Conservation (phyloP, 2,797 vertebrate genomes). For the Spinus pinus region DNA sequence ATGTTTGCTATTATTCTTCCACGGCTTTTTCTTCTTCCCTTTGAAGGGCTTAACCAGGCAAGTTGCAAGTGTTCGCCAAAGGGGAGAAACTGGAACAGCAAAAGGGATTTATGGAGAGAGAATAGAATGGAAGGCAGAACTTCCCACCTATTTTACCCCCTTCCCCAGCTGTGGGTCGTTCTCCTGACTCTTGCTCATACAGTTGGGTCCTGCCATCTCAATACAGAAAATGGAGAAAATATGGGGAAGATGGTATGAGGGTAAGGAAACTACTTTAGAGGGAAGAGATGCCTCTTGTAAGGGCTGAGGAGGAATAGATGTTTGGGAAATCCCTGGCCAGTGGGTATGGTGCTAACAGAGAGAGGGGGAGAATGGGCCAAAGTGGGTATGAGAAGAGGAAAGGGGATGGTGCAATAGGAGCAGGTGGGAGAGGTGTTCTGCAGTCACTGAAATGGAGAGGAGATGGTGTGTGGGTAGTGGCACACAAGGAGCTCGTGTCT, state of each 20-base stretch:
- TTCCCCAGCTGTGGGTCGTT: neutral
- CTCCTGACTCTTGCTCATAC: neutral
- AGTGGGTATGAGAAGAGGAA: neutral
- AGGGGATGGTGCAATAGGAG: neutral
- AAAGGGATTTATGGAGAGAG: neutral
- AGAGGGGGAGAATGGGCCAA: neutral
- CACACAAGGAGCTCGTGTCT: fast-evolving
- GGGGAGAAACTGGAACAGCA: neutral
- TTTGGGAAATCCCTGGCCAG: neutral
- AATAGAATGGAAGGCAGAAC: neutral
- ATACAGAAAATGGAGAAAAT: neutral
- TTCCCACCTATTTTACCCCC: neutral
- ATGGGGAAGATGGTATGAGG: neutral
- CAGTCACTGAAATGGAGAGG: neutral
- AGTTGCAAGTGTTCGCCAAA: neutral
- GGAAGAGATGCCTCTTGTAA: neutral
- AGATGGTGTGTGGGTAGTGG: neutral
- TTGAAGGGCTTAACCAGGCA: neutral
- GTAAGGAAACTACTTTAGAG: neutral
- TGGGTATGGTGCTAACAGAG: neutral
- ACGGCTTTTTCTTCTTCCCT: neutral
- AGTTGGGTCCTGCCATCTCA: neutral
- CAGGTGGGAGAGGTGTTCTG: neutral
- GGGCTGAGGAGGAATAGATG: neutral
- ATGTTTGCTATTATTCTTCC: neutral